Evolutionary conservation across 2,113 vertebrate genomes (phyloP).

Genomic region (Pardalotus punctatus): DNA sequence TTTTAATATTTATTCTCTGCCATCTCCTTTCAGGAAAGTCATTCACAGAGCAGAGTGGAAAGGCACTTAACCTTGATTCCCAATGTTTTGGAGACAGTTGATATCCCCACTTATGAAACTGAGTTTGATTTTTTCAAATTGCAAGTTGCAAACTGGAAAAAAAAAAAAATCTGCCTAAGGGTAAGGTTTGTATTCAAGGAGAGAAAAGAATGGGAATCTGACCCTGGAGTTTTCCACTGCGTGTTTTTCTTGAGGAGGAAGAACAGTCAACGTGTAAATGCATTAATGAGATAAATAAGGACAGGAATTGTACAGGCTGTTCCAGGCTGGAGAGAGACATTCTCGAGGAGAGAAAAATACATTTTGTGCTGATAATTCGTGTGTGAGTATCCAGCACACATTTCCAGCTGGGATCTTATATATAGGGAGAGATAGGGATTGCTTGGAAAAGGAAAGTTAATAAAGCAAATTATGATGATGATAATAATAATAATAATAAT

Average conservation of each 20-base stretch:
- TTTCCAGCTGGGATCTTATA: not conserved
- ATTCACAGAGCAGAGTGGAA: not conserved
- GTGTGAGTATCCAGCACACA: not conserved
- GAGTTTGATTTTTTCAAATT: not conserved
- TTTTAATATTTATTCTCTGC: not conserved
- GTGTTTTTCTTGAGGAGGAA: not conserved
- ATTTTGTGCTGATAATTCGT: not conserved
- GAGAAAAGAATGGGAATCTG: not conserved
- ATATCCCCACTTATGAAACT: not conserved
- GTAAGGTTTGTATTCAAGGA: not conserved
- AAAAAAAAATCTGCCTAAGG: not conserved
- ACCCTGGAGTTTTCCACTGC: not conserved
- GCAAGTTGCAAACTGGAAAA: not conserved
- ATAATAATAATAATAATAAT: not conserved
- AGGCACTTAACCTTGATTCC: not conserved
- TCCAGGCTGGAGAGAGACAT: not conserved
- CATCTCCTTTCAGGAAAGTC: not conserved
- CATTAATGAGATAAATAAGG: constrained; percentile 25
- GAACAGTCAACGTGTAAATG: not conserved
- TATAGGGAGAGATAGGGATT: not conserved
- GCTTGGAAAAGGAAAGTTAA: not conserved
- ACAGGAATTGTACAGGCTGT: constrained; percentile 8
- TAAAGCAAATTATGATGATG: not conserved
- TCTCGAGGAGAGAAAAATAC: not conserved
- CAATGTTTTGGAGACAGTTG: not conserved